Evolutionary conservation across 2,888 invertebrate genomes (phyloP).

Genomic region (Tanypteryx hageni): DNA sequence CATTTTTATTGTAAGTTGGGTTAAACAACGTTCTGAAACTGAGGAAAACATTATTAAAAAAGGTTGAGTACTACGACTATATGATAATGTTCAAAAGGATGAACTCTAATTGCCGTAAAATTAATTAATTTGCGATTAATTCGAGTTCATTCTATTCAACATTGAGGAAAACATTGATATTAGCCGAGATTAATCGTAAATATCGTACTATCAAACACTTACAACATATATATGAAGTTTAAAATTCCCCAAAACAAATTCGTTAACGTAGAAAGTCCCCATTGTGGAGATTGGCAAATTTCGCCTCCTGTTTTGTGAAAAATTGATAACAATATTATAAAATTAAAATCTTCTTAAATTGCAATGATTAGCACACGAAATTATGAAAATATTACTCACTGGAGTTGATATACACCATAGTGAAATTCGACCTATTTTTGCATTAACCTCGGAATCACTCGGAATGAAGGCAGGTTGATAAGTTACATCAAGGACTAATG

Average conservation of each 20-base stretch:
- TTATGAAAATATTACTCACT: background rate
- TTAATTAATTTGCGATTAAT: no score
- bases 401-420: constrained; percentile 43
- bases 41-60: background rate
- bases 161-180: background rate
- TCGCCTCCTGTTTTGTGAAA: constrained; percentile 1
- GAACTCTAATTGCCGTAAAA: no score
- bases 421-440: background rate
- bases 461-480: background rate
- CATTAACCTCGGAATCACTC: background rate
- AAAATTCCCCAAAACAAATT: constrained; percentile 52
- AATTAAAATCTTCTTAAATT: background rate
- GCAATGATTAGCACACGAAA: background rate
- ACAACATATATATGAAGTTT: constrained; percentile 57
- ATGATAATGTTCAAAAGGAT: no score
- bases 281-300: constrained; percentile 30
- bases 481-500: background rate
- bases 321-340: background rate
- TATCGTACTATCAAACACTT: background rate
- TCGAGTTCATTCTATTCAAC: no score
- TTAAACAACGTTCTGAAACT: constrained; percentile 66
- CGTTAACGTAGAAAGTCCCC: constrained; percentile 33
- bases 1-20: constrained; percentile 66
- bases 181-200: background rate
- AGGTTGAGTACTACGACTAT: no score